Conservation (phyloP, 2,888 invertebrate species). For the Netelia inedita region DNA sequence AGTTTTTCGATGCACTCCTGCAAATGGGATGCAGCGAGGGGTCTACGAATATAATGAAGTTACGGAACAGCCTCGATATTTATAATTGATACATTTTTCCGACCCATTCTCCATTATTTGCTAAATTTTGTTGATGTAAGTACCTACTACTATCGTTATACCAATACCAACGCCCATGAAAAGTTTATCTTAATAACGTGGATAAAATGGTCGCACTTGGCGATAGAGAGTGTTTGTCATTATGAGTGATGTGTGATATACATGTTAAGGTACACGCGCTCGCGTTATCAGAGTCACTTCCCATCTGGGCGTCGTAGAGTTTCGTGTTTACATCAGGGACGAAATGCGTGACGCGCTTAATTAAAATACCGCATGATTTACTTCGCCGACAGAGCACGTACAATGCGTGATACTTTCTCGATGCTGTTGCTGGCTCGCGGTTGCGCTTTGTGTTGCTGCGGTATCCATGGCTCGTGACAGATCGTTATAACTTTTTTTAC, state of each 20-base stretch:
- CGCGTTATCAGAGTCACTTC: not conserved
- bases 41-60: too few relatives aligned
- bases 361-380: slow-evolving; percentile 83
- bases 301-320: not conserved
- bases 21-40: too few relatives aligned
- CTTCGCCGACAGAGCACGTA: slow-evolving; percentile 69
- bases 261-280: slow-evolving; percentile 65
- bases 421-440: not conserved
- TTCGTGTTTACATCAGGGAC: not conserved
- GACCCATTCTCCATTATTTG: too few relatives aligned
- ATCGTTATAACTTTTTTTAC: not conserved
- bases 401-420: slow-evolving; percentile 37
- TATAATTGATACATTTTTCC: too few relatives aligned
- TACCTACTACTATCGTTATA: too few relatives aligned
- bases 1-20: too few relatives aligned
- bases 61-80: too few relatives aligned
- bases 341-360: slow-evolving; percentile 80
- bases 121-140: too few relatives aligned
- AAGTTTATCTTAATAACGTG: slow-evolving; percentile 3
- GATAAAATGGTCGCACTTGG: not conserved
- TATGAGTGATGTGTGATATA: slow-evolving; percentile 80
- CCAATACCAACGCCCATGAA: not conserved
- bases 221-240: slow-evolving; percentile 67
- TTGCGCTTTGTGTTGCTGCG: not conserved
- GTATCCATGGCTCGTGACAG: not conserved